Evolutionary conservation across 2,888 invertebrate species (phyloP), one percentile per base, ranked within the genome.

Genomic region (Zygothrica quintamaculata): DNA sequence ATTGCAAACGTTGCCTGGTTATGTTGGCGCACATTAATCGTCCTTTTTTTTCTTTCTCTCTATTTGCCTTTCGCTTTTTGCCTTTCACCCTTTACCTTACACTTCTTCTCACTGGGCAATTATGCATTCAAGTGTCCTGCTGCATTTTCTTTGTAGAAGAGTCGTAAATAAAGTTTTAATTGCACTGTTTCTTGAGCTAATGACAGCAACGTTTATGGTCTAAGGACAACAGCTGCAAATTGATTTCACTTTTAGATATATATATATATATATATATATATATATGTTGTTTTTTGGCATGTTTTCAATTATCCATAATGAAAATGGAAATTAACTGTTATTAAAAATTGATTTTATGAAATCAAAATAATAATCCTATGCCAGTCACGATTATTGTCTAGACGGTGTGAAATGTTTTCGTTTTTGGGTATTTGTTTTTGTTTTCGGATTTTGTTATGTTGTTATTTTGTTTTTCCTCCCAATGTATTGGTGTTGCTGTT

Each of bases 151-250:
- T 42, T 52, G 39, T 22, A 55, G 46, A 31, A 46, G 42, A 46
- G 42, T 53, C 15, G 40, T 74, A 74, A 74, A 66, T 62, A 62
- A 79, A 72, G 64, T 85, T 79, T 66, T 72, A 85, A 81, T 79
- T 81, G 61, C 62, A 48, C 37, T 47, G 56, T 40, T 26, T 57
- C 25, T 42, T 46, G 25, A 43, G 50, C 7, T 43, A 44, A 47
- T 42, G 59, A 13, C 26, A 56, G 34, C 4, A 29, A 11, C 12
- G 15, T 31, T 46, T 33, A 36, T 58, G 18, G n/a, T n/a, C 31
- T n/a, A 25, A 12, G 51, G 13, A 26, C 7, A 9, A 9, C n/a
- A n/a, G 4, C 29, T 25, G 13, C 29, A 31, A n/a, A 33, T 12
- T 52, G 72, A 75, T 73, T 50, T 43, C 59, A 68, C 68, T 65